Percentiles rank a stretch among this genome's conserved stretches.
Conservation (phyloP, 2,888 invertebrate genomes). For the Drosophila kambysellisi region DNA sequence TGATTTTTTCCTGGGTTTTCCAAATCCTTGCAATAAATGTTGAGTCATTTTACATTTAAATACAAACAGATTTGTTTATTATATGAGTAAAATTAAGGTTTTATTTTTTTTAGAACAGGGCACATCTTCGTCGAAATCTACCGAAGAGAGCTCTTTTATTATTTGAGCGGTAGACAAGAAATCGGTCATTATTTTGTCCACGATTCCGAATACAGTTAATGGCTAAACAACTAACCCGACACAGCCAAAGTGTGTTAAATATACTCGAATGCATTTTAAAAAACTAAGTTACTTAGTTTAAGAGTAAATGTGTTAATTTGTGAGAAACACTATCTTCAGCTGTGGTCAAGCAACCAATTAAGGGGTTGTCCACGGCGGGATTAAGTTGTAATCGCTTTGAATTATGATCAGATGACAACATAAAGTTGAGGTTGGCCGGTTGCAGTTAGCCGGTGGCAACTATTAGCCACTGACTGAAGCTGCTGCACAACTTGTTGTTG, state of each 20-base stretch:
- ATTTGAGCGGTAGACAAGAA: neutral
- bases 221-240: neutral
- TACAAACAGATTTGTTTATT: neutral
- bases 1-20: neutral
- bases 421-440: constrained; percentile 22
- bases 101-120: neutral
- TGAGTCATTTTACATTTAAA: neutral
- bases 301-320: constrained; percentile 6
- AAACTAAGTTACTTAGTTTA: neutral
- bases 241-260: constrained; percentile 1
- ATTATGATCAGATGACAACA: constrained; percentile 66
- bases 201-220: constrained; percentile 2
- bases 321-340: constrained; percentile 30
- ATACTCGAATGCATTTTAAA: neutral
- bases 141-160: neutral
- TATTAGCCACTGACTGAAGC: neutral
- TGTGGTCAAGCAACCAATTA: constrained; percentile 30
- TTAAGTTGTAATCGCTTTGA: constrained; percentile 65
- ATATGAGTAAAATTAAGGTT: neutral
- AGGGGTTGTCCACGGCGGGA: constrained; percentile 19
- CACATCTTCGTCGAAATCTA: neutral
- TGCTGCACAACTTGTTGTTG: constrained; percentile 17
- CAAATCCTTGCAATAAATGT: neutral
- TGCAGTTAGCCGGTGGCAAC: constrained; percentile 15
- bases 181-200: constrained; percentile 4